Evolutionary conservation across 2,797 vertebrate genomes (phyloP).

Genomic region (Carduelis carduelis): DNA sequence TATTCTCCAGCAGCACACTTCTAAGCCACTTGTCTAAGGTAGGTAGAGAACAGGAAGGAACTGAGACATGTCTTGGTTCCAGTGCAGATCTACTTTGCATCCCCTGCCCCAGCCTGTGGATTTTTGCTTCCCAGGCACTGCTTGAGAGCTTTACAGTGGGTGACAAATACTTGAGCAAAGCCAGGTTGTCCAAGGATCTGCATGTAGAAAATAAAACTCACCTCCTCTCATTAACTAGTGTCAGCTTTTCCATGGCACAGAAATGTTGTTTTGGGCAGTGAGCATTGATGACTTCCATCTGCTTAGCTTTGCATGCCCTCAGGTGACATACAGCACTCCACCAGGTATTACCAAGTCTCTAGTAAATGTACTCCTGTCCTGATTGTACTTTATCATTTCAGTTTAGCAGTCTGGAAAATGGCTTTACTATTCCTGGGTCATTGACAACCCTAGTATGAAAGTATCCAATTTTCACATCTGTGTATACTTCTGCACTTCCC

Average conservation of each 20-base stretch:
- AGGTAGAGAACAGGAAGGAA: background rate
- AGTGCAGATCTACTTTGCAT: background rate
- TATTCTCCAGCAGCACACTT: background rate
- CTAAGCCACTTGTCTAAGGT: background rate
- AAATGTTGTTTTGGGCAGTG: background rate
- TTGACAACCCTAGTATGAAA: background rate
- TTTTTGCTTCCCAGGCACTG: background rate
- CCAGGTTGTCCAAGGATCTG: background rate
- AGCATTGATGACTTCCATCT: background rate
- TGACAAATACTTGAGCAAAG: background rate
- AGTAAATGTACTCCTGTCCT: background rate
- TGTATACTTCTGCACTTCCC: background rate
- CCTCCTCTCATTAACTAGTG: background rate
- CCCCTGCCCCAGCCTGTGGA: accelerated
- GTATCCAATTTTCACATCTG: background rate
- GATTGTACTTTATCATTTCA: background rate
- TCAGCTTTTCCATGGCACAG: background rate
- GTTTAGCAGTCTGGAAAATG: background rate
- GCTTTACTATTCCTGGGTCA: background rate
- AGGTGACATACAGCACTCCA: background rate
- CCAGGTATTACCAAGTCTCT: background rate
- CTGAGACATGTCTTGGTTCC: accelerated
- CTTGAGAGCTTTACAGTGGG: background rate
- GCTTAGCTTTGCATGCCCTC: background rate
- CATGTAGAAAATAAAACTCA: background rate